Percentiles rank a stretch among this genome's conserved stretches.
Evolutionary conservation across 2,797 vertebrate species (phyloP).

Genomic region (Hyperoplus lanceolatus): DNA sequence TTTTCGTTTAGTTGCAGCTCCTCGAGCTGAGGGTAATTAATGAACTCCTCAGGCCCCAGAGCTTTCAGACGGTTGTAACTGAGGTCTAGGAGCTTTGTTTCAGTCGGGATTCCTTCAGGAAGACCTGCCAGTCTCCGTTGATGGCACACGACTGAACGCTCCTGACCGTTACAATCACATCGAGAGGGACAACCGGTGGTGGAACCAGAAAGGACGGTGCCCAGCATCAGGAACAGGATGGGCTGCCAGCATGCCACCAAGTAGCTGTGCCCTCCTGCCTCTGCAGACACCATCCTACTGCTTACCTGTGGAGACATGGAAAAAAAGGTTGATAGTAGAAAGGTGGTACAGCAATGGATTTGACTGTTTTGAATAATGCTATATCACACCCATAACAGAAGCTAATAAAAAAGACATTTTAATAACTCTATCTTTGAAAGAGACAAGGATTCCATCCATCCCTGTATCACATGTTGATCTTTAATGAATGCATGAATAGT

Average conservation of each 20-base stretch:
- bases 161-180: slow-evolving; percentile 96
- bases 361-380: neutral
- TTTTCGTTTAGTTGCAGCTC: slow-evolving; percentile 98
- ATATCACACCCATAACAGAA: neutral
- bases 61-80: slow-evolving; percentile 97
- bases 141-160: slow-evolving; percentile 96
- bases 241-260: slow-evolving; percentile 99
- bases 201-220: slow-evolving; percentile 95
- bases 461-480: neutral
- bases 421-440: too few relatives aligned
- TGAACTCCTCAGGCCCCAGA: slow-evolving; percentile 96
- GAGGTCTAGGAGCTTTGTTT: slow-evolving; percentile 94
- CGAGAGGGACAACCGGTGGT: slow-evolving; percentile 96
- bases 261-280: slow-evolving; percentile 94
- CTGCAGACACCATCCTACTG: slow-evolving; percentile 94
- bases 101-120: slow-evolving; percentile 96
- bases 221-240: slow-evolving; percentile 97
- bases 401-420: neutral
- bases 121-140: slow-evolving; percentile 91
- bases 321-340: slow-evolving; percentile 36
- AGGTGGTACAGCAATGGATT: neutral
- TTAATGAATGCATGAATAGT: neutral
- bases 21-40: slow-evolving; percentile 95
- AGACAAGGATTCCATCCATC: neutral
- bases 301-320: slow-evolving; percentile 89